Base-by-base conservation (phyloP, 2,888 invertebrate species). In the Pseudococcus jackbeardsleyi region DNA sequence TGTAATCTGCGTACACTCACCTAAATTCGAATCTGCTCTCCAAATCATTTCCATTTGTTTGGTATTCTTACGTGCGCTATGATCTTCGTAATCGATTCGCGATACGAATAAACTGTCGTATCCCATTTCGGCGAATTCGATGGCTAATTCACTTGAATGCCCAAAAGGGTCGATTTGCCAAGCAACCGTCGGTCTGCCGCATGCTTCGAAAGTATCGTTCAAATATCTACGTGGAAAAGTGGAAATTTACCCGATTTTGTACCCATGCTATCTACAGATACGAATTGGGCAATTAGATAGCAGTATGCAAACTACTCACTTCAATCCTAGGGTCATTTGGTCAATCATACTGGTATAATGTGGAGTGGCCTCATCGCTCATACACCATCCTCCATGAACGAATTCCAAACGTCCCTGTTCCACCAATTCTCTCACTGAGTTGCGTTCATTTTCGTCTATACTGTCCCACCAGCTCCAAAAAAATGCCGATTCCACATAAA, bases 141-240 rank as follows among this genome's bases (percentile, higher is more conserved):
- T 94, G 0, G 95, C 94, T 90, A 94, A 94, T 91, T 96, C 95
- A 89, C 93, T 91, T 39, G 94, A 94, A 91, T 97, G 97, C 0
- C 97, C 97, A 91, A 97, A 97, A 0, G 96, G 95, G 92, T 97
- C 97, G 22, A 97, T 96, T 92, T 97, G 96, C 96, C 96, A 96
- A 0, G 95, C 96, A 0, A 95, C 93, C 87, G 93, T 93, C 0
- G 97, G 96, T 48, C 94, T 93, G 0, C 94, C 96, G 90, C 96
- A 96, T 0, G 94, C 93, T 0, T 95, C 95, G 84, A 96, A 93
- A 0, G 94, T 94, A 82, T 95, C 94, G 89, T 94, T 94, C 0
- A 96, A 91, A 89, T 93, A 93, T 87, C 95, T 95, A 33, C 33
- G 90, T 0, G 89, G 89, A 84, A 84, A 89, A 15, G 15, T 50